A percentile compares a stretch with the other conserved stretches of the same genome.
Evolutionary conservation across 2,888 invertebrate genomes (phyloP).

Genomic region (Erebia palarica): DNA sequence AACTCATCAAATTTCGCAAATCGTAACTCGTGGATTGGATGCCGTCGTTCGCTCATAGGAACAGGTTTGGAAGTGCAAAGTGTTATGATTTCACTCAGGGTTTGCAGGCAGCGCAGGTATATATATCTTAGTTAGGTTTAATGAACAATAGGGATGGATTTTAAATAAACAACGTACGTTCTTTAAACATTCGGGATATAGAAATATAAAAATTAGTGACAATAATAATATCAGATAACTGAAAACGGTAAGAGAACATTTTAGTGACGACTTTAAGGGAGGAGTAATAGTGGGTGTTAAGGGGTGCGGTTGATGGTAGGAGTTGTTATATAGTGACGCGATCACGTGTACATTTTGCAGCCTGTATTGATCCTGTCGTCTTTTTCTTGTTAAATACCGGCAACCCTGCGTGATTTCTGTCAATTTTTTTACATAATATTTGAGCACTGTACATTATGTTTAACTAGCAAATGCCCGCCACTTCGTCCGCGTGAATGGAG

Average conservation of each 20-base stretch:
- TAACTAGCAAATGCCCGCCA: too few relatives aligned
- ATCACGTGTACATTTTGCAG: conserved; percentile 82
- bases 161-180: conserved; percentile 1
- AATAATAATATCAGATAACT: conserved; percentile 44
- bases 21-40: conserved; percentile 23
- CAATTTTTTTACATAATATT: conserved; percentile 3
- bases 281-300: conserved; percentile 68
- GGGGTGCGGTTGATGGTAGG: conserved; percentile 71
- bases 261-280: conserved; percentile 70
- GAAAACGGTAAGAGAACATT: conserved; percentile 63
- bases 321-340: conserved; percentile 80
- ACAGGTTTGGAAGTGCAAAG: conserved; percentile 57
- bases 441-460: background rate
- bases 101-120: conserved; percentile 36
- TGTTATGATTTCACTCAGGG: conserved; percentile 26
- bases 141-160: too few relatives aligned
- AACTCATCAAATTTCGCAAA: background rate
- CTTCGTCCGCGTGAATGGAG: too few relatives aligned
- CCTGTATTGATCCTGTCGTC: conserved; percentile 78
- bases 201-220: background rate
- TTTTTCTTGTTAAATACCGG: conserved; percentile 68
- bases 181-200: background rate
- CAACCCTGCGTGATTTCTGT: conserved; percentile 56
- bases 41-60: conserved; percentile 63
- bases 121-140: too few relatives aligned